phyloP scores from a whole-genome alignment of 2,797 vertebrate species.

The Betta splendens region DNA sequence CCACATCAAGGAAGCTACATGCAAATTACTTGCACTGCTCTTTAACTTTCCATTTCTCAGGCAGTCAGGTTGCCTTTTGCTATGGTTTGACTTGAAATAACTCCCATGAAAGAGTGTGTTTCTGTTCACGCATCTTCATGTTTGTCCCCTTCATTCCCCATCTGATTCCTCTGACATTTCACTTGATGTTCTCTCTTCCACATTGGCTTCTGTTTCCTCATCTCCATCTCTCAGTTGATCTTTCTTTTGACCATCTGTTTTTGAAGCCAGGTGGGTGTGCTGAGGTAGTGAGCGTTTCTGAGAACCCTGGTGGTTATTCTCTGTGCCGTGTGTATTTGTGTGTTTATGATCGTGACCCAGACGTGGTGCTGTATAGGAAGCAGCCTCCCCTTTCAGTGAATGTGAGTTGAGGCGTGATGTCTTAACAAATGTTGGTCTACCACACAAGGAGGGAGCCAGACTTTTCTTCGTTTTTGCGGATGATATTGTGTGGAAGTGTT shows the following conservation, averaged over 20 bases:
- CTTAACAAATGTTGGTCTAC: slow-evolving; percentile 42
- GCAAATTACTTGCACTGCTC: slow-evolving; percentile 24
- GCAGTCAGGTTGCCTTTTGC: slow-evolving; percentile 2
- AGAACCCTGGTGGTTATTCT: slow-evolving; percentile 71
- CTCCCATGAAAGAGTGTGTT: background rate
- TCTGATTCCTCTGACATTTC: slow-evolving; percentile 24
- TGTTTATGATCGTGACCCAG: background rate
- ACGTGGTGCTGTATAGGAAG: slow-evolving; percentile 61
- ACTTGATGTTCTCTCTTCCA: slow-evolving; percentile 10
- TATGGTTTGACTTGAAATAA: background rate
- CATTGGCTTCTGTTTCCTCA: slow-evolving; percentile 23
- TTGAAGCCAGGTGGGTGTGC: slow-evolving; percentile 61
- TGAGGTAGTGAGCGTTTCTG: slow-evolving; percentile 66
- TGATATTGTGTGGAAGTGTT: slow-evolving; percentile 1
- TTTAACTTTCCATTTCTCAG: slow-evolving; percentile 8
- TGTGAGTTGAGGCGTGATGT: slow-evolving; percentile 40
- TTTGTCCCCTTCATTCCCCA: slow-evolving; percentile 21
- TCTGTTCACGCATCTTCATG: slow-evolving; percentile 1
- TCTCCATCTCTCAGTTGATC: slow-evolving; percentile 3
- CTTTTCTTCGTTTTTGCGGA: background rate
- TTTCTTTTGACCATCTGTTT: slow-evolving; percentile 63
- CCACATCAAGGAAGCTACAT: slow-evolving; percentile 48
- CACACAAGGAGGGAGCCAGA: slow-evolving; percentile 40
- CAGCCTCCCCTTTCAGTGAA: slow-evolving; percentile 68
- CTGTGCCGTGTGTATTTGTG: slow-evolving; percentile 11